phyloP scores from a whole-genome alignment of 2,113 vertebrate species.

The Arothron firmamentum region DNA sequence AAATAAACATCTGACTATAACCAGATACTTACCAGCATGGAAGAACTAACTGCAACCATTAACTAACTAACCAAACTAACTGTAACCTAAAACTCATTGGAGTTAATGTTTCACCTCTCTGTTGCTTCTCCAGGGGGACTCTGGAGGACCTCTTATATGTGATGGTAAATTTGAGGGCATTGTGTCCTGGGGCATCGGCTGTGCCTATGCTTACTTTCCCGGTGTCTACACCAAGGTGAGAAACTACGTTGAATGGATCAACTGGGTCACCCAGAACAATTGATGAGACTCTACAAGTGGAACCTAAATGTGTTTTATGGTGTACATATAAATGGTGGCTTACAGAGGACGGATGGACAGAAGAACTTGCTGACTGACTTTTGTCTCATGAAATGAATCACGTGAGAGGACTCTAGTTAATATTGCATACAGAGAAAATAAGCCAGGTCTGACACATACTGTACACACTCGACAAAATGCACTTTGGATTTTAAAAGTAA shows the following conservation, averaged over 20 bases:
- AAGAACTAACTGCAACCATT: not conserved
- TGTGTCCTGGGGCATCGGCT: slow-evolving; percentile 79
- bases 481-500: slow-evolving; percentile 2
- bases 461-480: not conserved
- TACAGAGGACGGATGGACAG: not conserved
- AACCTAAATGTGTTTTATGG: not conserved
- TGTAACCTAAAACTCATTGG: not conserved
- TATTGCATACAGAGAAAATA: not conserved
- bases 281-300: slow-evolving; percentile 15
- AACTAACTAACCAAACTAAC: too few relatives aligned
- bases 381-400: not conserved
- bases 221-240: slow-evolving; percentile 77
- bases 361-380: not conserved
- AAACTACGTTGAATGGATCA: slow-evolving; percentile 74
- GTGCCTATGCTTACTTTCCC: slow-evolving; percentile 70
- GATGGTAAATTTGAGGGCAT: slow-evolving; percentile 73
- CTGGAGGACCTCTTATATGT: slow-evolving; percentile 77
- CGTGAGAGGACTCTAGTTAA: not conserved
- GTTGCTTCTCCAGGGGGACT: slow-evolving; percentile 71
- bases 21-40: too few relatives aligned
- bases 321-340: not conserved
- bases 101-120: not conserved
- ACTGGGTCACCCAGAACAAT: slow-evolving; percentile 39
- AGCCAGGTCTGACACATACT: not conserved
- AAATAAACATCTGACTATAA: too few relatives aligned